phyloP scores from a whole-genome alignment of 1,140 invertebrate genomes.

The Drosophila littoralis region DNA sequence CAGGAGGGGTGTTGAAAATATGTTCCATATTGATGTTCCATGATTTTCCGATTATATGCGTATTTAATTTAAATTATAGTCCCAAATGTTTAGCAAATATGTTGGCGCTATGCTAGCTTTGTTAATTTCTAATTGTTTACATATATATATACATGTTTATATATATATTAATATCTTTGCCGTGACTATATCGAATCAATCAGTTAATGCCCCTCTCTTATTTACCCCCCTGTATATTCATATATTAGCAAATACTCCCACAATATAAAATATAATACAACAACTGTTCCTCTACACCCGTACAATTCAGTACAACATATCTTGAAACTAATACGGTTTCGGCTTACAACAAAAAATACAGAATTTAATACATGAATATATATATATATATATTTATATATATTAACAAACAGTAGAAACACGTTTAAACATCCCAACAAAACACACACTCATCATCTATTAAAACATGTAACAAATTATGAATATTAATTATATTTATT shows the following conservation, averaged over 20 bases:
- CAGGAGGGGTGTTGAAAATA: slow-evolving; percentile 83
- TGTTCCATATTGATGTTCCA: slow-evolving; percentile 51
- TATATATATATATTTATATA: slow-evolving; percentile 33
- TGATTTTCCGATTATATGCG: slow-evolving; percentile 15
- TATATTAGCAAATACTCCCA: slow-evolving; percentile 28
- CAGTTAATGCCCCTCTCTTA: background rate
- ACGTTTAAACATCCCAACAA: slow-evolving; percentile 35
- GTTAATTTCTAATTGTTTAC: slow-evolving; percentile 3
- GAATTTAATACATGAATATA: slow-evolving; percentile 1
- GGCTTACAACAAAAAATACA: slow-evolving; percentile 19
- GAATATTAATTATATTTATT: slow-evolving; percentile 18
- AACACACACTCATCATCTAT: slow-evolving; percentile 50
- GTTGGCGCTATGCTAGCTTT: slow-evolving; percentile 18
- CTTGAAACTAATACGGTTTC: slow-evolving; percentile 68
- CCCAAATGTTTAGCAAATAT: too few species aligned
- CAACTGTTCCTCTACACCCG: slow-evolving; percentile 18
- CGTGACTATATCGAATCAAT: slow-evolving; percentile 14
- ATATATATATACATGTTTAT: slow-evolving; percentile 1
- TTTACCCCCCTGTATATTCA: slow-evolving; percentile 32
- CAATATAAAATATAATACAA: slow-evolving; percentile 32
- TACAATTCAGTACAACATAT: slow-evolving; percentile 30
- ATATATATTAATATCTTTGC: background rate
- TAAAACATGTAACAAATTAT: slow-evolving; percentile 39
- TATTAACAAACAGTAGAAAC: slow-evolving; percentile 31
- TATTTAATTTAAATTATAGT: background rate